These are phyloP conservation scores for Synergus umbraculus DNA, from an alignment of 2,888 invertebrate genomes.

Conservation along the genomic window DNA sequence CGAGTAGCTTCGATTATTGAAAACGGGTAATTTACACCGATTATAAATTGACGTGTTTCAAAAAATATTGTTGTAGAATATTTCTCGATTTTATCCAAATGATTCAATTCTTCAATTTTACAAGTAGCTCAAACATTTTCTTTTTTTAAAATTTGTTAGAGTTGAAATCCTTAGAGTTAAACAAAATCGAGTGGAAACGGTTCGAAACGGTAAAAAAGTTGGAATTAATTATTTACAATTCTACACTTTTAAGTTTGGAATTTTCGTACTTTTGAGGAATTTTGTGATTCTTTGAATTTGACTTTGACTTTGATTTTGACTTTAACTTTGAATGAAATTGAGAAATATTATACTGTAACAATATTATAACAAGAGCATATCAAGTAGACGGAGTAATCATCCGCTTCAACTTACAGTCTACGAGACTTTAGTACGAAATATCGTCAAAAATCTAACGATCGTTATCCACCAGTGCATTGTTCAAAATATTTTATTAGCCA, in stretches of 20 bases:
- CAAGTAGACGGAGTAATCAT: slow-evolving; percentile 28
- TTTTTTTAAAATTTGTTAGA: neutral
- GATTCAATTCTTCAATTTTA: neutral
- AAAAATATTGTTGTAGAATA: neutral
- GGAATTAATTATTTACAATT: neutral
- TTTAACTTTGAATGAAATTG: neutral
- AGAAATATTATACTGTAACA: slow-evolving; percentile 4
- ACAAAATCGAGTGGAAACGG: too few species aligned
- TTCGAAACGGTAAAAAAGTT: too few species aligned
- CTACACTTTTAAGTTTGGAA: neutral
- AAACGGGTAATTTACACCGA: slow-evolving; percentile 39
- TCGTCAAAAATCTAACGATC: neutral
- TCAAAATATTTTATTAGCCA: neutral
- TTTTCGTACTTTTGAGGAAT: neutral
- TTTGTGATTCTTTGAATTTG: neutral
- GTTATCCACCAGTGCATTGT: slow-evolving; percentile 11
- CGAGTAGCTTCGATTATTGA: slow-evolving; percentile 52
- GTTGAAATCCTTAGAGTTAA: too few species aligned
- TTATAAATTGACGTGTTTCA: neutral
- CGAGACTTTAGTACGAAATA: slow-evolving; percentile 4
- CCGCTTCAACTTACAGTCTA: slow-evolving; percentile 31
- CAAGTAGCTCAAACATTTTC: neutral
- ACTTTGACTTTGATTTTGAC: neutral
- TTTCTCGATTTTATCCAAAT: neutral
- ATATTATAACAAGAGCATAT: slow-evolving; percentile 30